Conservation (phyloP, 2,888 invertebrate species). For the Eumacrocentrus americanus region DNA sequence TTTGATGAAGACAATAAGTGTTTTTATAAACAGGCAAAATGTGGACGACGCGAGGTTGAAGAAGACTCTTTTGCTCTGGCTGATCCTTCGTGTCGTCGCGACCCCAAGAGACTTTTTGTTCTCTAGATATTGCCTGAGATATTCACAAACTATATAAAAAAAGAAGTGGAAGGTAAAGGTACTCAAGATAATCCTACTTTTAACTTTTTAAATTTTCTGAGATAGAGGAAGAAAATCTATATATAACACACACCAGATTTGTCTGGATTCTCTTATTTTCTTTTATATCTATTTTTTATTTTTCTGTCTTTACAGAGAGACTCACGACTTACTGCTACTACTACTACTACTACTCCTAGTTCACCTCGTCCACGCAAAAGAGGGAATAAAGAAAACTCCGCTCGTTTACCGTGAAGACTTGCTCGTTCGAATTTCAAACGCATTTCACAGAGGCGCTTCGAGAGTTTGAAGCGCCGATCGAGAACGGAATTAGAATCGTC, state of each 20-base stretch:
- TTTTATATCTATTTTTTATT: background rate
- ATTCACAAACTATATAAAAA: too few relatives aligned
- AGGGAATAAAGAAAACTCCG: constrained; percentile 23
- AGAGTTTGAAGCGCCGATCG: constrained; percentile 28
- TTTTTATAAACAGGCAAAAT: background rate
- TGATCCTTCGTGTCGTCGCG: too few relatives aligned
- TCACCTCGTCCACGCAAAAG: background rate
- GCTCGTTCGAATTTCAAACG: constrained; percentile 35
- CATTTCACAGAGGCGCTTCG: constrained; percentile 19
- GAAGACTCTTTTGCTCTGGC: too few relatives aligned
- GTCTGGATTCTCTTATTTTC: constrained; percentile 1
- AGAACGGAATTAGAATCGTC: constrained; percentile 30
- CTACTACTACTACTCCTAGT: too few relatives aligned
- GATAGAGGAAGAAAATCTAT: constrained; percentile 8
- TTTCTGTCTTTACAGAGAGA: too few relatives aligned
- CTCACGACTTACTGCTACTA: too few relatives aligned
- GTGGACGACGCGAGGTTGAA: too few relatives aligned
- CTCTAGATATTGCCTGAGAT: constrained; percentile 4
- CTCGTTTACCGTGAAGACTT: constrained; percentile 28
- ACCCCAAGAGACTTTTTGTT: too few relatives aligned
- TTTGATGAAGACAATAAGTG: background rate
- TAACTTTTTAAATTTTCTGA: constrained; percentile 7
- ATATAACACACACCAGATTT: constrained; percentile 6
- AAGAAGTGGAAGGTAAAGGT: too few relatives aligned
- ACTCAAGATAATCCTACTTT: constrained; percentile 15